A percentile compares a stretch with the other conserved stretches of the same genome.
Evolutionary conservation across 2,888 invertebrate species (phyloP).

Genomic region (Drosophila anomalipes): DNA sequence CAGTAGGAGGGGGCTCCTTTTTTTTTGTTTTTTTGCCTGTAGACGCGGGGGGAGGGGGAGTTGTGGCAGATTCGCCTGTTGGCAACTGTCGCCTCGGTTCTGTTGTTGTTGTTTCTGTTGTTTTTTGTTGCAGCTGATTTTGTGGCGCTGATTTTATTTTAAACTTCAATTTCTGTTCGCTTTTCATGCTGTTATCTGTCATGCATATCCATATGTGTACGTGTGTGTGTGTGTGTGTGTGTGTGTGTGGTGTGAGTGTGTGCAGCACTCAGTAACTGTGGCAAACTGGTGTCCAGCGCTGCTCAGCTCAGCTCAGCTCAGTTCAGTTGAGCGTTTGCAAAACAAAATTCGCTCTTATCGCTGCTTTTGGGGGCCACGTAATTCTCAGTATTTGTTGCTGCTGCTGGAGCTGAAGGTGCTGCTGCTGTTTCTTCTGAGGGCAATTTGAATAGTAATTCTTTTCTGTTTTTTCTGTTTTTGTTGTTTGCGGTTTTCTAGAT

Average conservation of each 20-base stretch:
- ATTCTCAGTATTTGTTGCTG: slow-evolving; percentile 63
- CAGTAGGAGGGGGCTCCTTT: neutral
- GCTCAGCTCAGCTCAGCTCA: slow-evolving; percentile 14
- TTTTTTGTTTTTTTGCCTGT: neutral
- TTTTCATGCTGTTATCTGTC: slow-evolving; percentile 62
- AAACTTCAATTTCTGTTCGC: slow-evolving; percentile 61
- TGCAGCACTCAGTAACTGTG: slow-evolving; percentile 30
- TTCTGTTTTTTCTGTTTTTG: neutral
- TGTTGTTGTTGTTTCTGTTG: slow-evolving; percentile 11
- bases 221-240: slow-evolving; percentile 11
- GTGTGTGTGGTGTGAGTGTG: slow-evolving; percentile 12
- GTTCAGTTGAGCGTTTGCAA: slow-evolving; percentile 31
- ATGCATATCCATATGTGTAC: slow-evolving; percentile 61
- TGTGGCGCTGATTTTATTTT: slow-evolving; percentile 57
- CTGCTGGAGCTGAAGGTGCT: slow-evolving; percentile 20
- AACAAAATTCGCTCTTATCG: slow-evolving; percentile 63
- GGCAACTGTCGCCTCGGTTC: slow-evolving; percentile 58
- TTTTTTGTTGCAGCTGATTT: slow-evolving; percentile 49
- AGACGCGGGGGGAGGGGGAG: slow-evolving; percentile 7
- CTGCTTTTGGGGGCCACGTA: slow-evolving; percentile 59
- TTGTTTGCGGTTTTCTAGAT: slow-evolving; percentile 23
- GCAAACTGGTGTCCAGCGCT: slow-evolving; percentile 36
- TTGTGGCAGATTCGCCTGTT: slow-evolving; percentile 40
- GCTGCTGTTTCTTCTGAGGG: slow-evolving; percentile 31
- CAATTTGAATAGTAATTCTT: slow-evolving; percentile 32